Conservation (phyloP, 2,113 vertebrate genomes). For the Myotis davidii region DNA sequence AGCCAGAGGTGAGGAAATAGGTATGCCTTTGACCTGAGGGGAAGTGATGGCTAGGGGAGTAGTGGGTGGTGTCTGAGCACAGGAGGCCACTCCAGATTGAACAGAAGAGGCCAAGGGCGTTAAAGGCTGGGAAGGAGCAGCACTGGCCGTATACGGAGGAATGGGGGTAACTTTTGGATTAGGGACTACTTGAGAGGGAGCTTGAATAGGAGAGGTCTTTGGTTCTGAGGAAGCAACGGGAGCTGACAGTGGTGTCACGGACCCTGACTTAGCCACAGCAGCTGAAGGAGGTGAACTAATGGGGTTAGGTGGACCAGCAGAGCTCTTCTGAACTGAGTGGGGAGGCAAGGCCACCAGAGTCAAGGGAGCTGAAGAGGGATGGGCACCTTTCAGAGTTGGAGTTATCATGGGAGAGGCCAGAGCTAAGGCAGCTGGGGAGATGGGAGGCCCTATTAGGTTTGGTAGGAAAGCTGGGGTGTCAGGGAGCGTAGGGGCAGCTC, state of each 20-base stretch:
- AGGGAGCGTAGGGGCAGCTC: fast-evolving
- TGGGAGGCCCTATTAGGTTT: constrained; percentile 77
- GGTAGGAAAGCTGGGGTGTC: constrained; percentile 73
- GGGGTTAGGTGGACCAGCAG: background rate
- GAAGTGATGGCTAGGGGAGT: background rate
- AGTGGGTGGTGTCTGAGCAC: background rate
- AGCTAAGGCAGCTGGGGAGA: constrained; percentile 74
- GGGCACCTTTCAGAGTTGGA: constrained; percentile 63
- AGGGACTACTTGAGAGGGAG: background rate
- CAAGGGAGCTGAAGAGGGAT: constrained; percentile 63
- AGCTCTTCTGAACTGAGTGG: constrained; percentile 58
- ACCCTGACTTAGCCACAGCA: background rate
- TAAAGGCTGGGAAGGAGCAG: constrained; percentile 12
- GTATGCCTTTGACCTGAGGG: constrained; percentile 34
- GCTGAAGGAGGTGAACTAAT: constrained; percentile 3
- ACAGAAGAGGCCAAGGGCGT: constrained; percentile 19
- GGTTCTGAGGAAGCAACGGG: constrained; percentile 36
- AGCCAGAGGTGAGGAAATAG: constrained; percentile 39
- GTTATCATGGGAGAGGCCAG: constrained; percentile 76
- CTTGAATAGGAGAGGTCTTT: constrained; percentile 47
- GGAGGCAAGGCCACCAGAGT: constrained; percentile 76
- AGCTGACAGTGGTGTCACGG: background rate
- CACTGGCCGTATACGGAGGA: constrained; percentile 26
- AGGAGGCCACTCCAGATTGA: constrained; percentile 7
- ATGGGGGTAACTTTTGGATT: constrained; percentile 1